phyloP scores from a whole-genome alignment of 2,888 invertebrate species.

The Ophonus ardosiacus region DNA sequence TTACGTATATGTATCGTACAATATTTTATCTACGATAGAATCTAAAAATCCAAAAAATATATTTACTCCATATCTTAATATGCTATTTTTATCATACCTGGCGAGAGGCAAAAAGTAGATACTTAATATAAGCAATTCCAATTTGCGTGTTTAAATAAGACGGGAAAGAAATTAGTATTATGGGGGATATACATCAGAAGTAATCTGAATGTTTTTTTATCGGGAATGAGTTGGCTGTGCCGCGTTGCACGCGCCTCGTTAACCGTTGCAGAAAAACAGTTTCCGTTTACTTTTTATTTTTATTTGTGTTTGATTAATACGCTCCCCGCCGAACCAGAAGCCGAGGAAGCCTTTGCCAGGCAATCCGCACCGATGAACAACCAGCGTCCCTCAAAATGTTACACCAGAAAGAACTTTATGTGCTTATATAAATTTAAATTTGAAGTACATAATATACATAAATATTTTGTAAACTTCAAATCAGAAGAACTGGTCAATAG shows the following conservation, averaged over 20 bases:
- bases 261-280: conserved; percentile 41
- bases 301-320: conserved; percentile 56
- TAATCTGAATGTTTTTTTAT: conserved; percentile 44
- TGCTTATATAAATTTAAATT: too few species aligned
- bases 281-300: conserved; percentile 48
- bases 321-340: conserved; percentile 12
- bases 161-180: neutral
- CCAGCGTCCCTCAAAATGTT: neutral
- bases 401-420: neutral
- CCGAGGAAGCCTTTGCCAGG: conserved; percentile 32
- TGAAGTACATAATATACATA: too few species aligned
- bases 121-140: neutral
- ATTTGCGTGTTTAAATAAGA: neutral
- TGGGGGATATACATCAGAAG: conserved; percentile 30
- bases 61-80: too few species aligned
- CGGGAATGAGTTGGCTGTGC: neutral
- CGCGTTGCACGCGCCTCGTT: conserved; percentile 45
- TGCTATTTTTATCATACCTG: neutral
- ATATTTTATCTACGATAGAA: too few species aligned
- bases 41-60: too few species aligned
- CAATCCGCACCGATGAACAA: conserved; percentile 21
- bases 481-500: too few species aligned
- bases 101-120: neutral
- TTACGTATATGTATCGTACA: too few species aligned
- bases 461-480: too few species aligned